Percentiles rank a stretch among this genome's conserved stretches.
phyloP scores from a whole-genome alignment of 2,888 invertebrate species.

The Phortica okadai region DNA sequence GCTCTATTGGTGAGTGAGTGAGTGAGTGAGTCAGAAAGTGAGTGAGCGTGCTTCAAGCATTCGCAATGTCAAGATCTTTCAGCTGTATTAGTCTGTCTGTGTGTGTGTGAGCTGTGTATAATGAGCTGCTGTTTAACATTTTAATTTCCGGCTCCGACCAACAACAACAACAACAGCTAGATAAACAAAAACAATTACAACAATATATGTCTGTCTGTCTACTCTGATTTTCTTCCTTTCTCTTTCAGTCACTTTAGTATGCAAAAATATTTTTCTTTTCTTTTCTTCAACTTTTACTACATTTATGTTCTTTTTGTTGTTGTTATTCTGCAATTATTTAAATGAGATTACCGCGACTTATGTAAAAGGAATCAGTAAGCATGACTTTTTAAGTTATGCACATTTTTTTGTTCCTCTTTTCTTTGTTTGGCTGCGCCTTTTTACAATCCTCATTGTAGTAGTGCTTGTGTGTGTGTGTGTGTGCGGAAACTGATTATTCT shows the following conservation, averaged over 20 bases:
- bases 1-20: too few species aligned
- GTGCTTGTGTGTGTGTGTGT: background rate
- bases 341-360: conserved; percentile 67
- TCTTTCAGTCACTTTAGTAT: conserved; percentile 25
- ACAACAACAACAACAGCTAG: conserved; percentile 19
- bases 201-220: conserved; percentile 21
- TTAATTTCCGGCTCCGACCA: conserved; percentile 61
- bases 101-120: conserved; percentile 45
- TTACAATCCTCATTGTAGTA: conserved; percentile 1
- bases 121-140: conserved; percentile 68
- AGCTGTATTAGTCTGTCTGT: conserved; percentile 32
- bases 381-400: conserved; percentile 52
- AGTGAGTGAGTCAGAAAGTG: too few species aligned
- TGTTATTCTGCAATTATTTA: conserved; percentile 66
- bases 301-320: conserved; percentile 16
- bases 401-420: conserved; percentile 42
- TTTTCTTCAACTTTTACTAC: background rate
- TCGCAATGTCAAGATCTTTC: background rate
- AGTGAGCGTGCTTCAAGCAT: too few species aligned
- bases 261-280: background rate
- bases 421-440: conserved; percentile 43
- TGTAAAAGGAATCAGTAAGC: conserved; percentile 40
- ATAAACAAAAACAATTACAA: conserved; percentile 21
- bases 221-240: conserved; percentile 42
- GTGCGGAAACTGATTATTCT: conserved; percentile 20